Evolutionary conservation across 2,113 vertebrate genomes (phyloP).

Genomic region (Xenopus borealis): DNA sequence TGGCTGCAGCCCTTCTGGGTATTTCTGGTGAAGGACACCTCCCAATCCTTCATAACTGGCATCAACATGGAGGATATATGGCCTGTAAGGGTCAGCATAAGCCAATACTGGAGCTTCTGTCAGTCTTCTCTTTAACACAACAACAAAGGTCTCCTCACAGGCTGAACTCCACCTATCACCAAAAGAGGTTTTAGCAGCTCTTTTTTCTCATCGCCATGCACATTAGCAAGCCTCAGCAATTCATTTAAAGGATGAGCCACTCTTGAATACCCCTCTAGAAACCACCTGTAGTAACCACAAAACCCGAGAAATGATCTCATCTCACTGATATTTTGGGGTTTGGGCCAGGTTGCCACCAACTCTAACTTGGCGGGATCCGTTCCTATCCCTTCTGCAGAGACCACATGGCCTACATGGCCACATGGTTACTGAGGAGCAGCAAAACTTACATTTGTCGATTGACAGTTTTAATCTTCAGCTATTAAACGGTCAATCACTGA

Average conservation of each 20-base stretch:
- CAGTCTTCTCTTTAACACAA: neutral
- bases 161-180: neutral
- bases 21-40: no score
- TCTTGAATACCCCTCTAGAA: neutral
- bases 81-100: neutral
- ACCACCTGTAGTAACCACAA: neutral
- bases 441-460: neutral
- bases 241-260: neutral
- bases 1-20: no score
- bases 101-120: neutral
- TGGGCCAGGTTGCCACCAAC: neutral
- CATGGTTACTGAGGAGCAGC: neutral
- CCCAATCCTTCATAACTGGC: no score
- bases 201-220: neutral
- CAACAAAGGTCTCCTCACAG: neutral
- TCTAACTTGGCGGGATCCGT: neutral
- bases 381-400: neutral
- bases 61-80: no score
- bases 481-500: neutral
- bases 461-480: neutral
- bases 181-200: neutral
- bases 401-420: neutral
- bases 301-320: neutral
- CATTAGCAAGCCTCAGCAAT: neutral
- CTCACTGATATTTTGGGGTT: neutral